Evolutionary conservation across 2,797 vertebrate genomes (phyloP).

Genomic region (Erithacus rubecula): DNA sequence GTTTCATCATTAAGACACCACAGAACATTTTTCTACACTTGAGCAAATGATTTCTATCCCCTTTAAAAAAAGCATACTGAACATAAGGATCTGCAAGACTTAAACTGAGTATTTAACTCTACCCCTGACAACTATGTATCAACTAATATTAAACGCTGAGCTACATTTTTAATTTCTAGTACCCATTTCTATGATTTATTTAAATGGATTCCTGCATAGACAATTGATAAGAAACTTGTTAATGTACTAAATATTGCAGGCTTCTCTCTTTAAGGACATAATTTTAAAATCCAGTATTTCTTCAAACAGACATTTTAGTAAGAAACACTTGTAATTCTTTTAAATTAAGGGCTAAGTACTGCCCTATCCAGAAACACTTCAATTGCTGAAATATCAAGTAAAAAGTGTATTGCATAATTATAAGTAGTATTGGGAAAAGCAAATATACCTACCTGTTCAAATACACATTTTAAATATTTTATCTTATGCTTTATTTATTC

Average conservation of each 20-base stretch:
- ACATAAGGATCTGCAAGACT: background rate
- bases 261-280: background rate
- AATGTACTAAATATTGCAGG: background rate
- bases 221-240: background rate
- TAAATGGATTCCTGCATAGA: background rate
- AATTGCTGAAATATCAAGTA: background rate
- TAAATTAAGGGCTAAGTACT: background rate
- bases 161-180: background rate
- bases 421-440: background rate
- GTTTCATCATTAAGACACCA: background rate
- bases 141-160: background rate
- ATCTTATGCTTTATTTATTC: background rate
- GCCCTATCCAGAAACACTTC: background rate
- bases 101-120: background rate
- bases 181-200: background rate
- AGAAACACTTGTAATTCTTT: background rate
- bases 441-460: constrained; percentile 24
- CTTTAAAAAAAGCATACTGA: background rate
- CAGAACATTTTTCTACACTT: background rate
- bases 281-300: background rate
- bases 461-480: constrained; percentile 4
- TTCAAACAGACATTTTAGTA: background rate
- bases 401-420: background rate
- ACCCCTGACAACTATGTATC: background rate
- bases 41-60: background rate